Evolutionary conservation across 2,888 invertebrate genomes (phyloP).

Genomic region (Trachelus iudaicus): DNA sequence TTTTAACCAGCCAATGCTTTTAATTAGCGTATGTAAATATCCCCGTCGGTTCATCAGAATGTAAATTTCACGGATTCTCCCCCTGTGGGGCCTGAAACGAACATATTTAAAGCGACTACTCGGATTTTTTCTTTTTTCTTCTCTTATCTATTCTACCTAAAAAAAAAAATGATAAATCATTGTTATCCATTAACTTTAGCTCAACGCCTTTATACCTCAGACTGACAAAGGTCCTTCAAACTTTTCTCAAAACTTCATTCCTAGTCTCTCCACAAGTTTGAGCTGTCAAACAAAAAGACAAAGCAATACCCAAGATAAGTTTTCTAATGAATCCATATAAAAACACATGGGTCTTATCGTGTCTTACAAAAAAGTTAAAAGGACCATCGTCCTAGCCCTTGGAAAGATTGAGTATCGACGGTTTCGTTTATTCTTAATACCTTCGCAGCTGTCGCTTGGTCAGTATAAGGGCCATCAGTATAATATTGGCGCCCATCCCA

Average conservation of each 20-base stretch:
- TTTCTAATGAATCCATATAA: not conserved
- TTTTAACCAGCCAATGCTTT: not conserved
- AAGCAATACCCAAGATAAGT: not conserved
- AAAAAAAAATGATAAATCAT: not conserved
- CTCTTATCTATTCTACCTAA: not conserved
- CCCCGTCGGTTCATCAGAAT: not conserved
- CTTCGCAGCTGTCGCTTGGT: slow-evolving; percentile 83
- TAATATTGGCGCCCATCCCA: slow-evolving; percentile 84
- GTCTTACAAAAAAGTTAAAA: not conserved
- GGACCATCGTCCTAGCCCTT: not conserved
- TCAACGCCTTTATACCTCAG: not conserved
- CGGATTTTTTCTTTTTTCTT: not conserved
- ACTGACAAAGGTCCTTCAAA: not conserved
- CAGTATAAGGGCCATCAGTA: slow-evolving; percentile 83
- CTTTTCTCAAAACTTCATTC: not conserved
- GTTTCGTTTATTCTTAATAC: slow-evolving; percentile 62
- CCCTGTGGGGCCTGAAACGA: not conserved
- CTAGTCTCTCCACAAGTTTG: not conserved
- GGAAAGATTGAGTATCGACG: not conserved
- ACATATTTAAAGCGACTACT: not conserved
- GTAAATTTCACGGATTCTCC: not conserved
- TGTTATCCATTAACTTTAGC: not conserved
- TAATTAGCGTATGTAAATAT: not conserved
- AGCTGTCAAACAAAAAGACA: not conserved
- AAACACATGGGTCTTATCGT: not conserved